Conservation (phyloP, 23 tunicate species). For the Corella eumyota region DNA sequence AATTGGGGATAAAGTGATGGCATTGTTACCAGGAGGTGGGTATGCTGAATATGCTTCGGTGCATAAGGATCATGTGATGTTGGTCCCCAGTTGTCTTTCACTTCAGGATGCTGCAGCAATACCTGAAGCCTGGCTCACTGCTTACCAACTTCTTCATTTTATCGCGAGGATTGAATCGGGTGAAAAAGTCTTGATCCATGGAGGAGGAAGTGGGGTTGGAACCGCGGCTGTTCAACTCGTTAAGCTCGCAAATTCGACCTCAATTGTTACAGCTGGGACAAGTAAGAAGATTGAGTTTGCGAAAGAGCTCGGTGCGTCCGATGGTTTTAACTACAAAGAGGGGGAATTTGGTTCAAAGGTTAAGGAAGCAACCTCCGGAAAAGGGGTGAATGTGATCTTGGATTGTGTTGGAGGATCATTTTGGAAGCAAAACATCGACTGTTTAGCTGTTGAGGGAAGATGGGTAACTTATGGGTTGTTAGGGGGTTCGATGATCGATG, state of each 20-base stretch:
- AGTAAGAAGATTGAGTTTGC: conserved; percentile 57
- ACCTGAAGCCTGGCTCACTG: conserved; percentile 96
- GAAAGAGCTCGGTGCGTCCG: conserved; percentile 54
- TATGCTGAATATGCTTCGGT: conserved; percentile 82
- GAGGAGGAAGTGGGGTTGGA: conserved; percentile 99
- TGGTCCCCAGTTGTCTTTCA: conserved; percentile 32
- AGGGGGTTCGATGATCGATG: conserved; percentile 83
- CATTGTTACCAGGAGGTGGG: conserved; percentile 76
- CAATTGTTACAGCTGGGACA: conserved; percentile 76
- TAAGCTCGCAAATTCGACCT: conserved; percentile 32
- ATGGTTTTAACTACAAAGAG: conserved; percentile 77
- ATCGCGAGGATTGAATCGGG: conserved; percentile 45
- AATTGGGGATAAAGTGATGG: conserved; percentile 88
- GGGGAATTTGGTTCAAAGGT: conserved; percentile 55
- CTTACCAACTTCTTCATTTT: conserved; percentile 81
- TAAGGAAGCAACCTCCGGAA: conserved; percentile 25
- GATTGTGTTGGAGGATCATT: conserved; percentile 95
- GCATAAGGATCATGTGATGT: conserved; percentile 69
- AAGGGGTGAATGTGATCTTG: conserved; percentile 65
- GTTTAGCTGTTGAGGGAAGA: conserved; percentile 75
- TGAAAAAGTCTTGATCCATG: conserved; percentile 84
- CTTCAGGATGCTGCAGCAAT: conserved; percentile 65
- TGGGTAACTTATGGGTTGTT: conserved; percentile 88
- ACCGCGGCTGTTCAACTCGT: conserved; percentile 91
- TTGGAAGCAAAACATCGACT: conserved; percentile 73